Conservation (phyloP, 30 jellyfish, hydroid and myxozoan genomes). For the Calvadosia cruxmelitensis region DNA sequence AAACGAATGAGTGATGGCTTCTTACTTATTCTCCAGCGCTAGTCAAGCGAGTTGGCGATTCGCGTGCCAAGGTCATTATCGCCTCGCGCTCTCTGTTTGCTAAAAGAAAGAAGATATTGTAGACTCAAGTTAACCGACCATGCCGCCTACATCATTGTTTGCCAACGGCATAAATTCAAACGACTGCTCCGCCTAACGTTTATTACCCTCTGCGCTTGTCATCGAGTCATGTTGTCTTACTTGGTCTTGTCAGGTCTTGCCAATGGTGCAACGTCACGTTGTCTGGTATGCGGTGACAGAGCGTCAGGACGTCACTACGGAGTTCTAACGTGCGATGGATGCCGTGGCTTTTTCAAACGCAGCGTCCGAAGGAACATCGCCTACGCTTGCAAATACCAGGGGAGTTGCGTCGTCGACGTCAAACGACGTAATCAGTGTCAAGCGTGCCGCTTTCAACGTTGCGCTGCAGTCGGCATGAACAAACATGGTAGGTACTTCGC, state of each 20-base stretch:
- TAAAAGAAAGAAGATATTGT: background rate
- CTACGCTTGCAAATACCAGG: constrained; percentile 60
- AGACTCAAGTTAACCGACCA: background rate
- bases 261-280: background rate
- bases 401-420: constrained; percentile 71
- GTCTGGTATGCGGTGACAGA: constrained; percentile 93
- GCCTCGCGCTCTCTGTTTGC: background rate
- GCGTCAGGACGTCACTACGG: constrained; percentile 97
- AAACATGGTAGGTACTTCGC: constrained; percentile 46
- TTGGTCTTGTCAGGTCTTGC: background rate
- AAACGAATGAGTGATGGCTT: background rate
- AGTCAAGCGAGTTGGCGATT: background rate
- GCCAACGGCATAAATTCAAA: background rate
- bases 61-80: background rate
- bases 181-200: background rate
- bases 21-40: too few relatives aligned
- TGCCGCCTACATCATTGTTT: background rate
- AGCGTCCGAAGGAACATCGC: constrained; percentile 73
- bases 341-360: constrained; percentile 94
- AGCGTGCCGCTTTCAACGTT: constrained; percentile 77
- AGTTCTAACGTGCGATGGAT: constrained; percentile 91
- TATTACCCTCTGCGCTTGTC: background rate
- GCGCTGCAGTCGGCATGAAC: constrained; percentile 81
- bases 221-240: too few relatives aligned
- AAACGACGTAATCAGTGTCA: constrained; percentile 85